These are phyloP conservation scores for Phlogophora meticulosa DNA, from an alignment of 2,888 invertebrate genomes.

Conservation along the genomic window DNA sequence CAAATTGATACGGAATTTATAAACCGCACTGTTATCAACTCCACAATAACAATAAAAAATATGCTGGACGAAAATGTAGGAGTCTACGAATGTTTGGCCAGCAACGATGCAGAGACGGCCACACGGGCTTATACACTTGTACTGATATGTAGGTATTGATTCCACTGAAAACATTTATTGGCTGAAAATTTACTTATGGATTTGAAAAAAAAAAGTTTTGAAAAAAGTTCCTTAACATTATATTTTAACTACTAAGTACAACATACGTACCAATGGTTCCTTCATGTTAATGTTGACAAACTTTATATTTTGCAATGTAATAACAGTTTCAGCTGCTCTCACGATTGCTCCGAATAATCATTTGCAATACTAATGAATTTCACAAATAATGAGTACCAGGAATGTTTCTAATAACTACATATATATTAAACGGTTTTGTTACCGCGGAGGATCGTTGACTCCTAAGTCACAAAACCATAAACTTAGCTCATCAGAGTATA, in stretches of 20 bases:
- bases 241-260: neutral
- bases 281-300: neutral
- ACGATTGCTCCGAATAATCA: neutral
- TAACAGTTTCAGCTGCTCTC: too few species aligned
- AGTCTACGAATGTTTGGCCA: constrained; percentile 77
- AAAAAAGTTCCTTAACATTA: too few species aligned
- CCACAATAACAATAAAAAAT: constrained; percentile 73
- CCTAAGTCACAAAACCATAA: too few species aligned
- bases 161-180: neutral
- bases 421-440: too few species aligned
- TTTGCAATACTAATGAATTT: too few species aligned
- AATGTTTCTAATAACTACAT: too few species aligned
- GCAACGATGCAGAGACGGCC: constrained; percentile 53
- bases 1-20: constrained; percentile 61
- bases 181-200: neutral
- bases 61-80: constrained; percentile 75
- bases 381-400: too few species aligned
- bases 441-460: too few species aligned
- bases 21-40: constrained; percentile 75
- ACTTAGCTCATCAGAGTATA: too few species aligned
- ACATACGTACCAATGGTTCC: too few species aligned
- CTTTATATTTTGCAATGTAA: too few species aligned
- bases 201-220: too few species aligned
- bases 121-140: constrained; percentile 68
- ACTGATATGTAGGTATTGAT: constrained; percentile 73